Evolutionary conservation across 1,140 invertebrate species (phyloP).

Genomic region (Popillia japonica): DNA sequence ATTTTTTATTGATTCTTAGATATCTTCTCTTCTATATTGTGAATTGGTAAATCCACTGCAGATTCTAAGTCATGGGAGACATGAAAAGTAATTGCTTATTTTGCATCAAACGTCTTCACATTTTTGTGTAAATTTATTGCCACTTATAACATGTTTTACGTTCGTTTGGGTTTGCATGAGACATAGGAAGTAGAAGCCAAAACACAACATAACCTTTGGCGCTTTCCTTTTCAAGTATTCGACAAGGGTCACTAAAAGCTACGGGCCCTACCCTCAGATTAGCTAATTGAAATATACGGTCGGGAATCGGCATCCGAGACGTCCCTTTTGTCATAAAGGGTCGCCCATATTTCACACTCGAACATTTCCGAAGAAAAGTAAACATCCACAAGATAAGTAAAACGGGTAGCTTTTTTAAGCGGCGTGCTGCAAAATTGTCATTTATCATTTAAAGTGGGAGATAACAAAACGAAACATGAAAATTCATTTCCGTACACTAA

Average conservation of each 20-base stretch:
- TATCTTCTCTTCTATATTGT: neutral
- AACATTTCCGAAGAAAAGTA: constrained; percentile 39
- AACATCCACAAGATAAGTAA: constrained; percentile 35
- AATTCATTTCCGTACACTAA: constrained; percentile 35
- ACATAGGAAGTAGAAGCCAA: constrained; percentile 22
- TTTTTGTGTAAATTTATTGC: constrained; percentile 22
- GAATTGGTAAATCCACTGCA: neutral
- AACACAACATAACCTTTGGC: constrained; percentile 39
- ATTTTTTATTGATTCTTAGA: neutral
- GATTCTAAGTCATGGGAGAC: neutral
- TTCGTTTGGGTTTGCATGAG: constrained; percentile 14
- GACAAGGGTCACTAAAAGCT: constrained; percentile 38
- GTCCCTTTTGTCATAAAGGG: constrained; percentile 40
- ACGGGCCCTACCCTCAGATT: constrained; percentile 30
- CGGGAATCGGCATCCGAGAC: constrained; percentile 32
- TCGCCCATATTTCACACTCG: constrained; percentile 39
- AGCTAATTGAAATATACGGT: constrained; percentile 39
- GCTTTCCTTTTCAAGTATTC: constrained; percentile 36
- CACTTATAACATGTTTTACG: constrained; percentile 30
- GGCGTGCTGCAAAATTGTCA: constrained; percentile 23
- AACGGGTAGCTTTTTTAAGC: constrained; percentile 35
- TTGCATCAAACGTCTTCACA: constrained; percentile 3
- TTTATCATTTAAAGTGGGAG: constrained; percentile 30
- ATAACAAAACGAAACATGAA: constrained; percentile 35
- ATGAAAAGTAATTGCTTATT: neutral